Evolutionary conservation across 2,888 invertebrate species (phyloP).

Genomic region (Diaprepes abbreviatus): DNA sequence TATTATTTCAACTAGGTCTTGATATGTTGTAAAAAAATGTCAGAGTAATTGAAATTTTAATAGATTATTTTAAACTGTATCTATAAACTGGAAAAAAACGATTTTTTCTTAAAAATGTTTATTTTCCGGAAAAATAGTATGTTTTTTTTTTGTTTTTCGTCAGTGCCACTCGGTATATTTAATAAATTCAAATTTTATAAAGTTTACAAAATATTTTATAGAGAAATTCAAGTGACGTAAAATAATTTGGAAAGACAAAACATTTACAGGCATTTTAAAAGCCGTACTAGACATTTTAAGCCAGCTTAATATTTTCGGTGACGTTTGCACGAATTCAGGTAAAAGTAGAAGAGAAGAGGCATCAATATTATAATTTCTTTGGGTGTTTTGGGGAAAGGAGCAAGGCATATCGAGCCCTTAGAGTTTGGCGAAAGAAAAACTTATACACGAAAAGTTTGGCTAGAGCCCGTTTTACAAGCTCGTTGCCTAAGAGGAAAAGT

Average conservation of each 20-base stretch:
- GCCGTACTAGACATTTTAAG: conserved; percentile 43
- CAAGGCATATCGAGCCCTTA: conserved; percentile 61
- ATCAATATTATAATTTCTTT: conserved; percentile 66
- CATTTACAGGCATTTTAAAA: conserved; percentile 33
- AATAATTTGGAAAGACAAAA: conserved; percentile 33
- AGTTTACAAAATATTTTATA: not conserved
- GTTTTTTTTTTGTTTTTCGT: too few relatives aligned
- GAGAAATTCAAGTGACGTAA: conserved; percentile 9
- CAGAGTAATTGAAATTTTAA: too few relatives aligned
- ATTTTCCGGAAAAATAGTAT: too few relatives aligned
- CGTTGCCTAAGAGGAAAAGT: conserved; percentile 69
- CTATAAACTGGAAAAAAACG: too few relatives aligned
- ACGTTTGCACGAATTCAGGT: conserved; percentile 40
- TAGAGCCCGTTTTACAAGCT: conserved; percentile 64
- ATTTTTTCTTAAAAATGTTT: too few relatives aligned
- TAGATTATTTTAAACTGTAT: too few relatives aligned
- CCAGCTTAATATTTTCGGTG: conserved; percentile 38
- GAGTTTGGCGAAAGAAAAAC: conserved; percentile 66
- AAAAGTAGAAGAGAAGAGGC: conserved; percentile 41
- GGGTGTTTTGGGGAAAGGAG: conserved; percentile 64
- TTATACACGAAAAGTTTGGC: conserved; percentile 68
- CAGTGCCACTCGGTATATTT: not conserved
- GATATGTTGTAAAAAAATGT: too few relatives aligned
- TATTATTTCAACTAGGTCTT: too few relatives aligned
- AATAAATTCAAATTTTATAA: not conserved